Conservation (phyloP, 2,888 invertebrate genomes). For the Pedicia rivosa region DNA sequence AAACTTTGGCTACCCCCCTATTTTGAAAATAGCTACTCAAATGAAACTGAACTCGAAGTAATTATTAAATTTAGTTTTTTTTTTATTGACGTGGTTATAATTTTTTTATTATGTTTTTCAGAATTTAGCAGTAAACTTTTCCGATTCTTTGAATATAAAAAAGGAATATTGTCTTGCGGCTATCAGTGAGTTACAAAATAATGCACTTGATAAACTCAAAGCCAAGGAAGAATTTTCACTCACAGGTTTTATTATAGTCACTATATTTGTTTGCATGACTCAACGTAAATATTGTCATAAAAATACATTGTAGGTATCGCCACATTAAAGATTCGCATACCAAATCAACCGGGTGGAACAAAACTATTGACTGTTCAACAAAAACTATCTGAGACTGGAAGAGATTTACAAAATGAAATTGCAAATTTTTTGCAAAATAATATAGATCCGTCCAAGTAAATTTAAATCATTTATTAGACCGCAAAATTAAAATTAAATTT, state of each 20-base stretch:
- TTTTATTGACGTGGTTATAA: not conserved
- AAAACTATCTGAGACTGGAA: slow-evolving; percentile 35
- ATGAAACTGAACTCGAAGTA: slow-evolving; percentile 28
- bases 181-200: slow-evolving; percentile 44
- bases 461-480: no score
- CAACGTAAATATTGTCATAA: not conserved
- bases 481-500: no score
- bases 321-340: slow-evolving; percentile 50
- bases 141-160: slow-evolving; percentile 36
- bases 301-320: slow-evolving; percentile 41
- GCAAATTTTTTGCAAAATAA: slow-evolving; percentile 30
- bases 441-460: no score
- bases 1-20: slow-evolving; percentile 66
- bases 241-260: slow-evolving; percentile 26
- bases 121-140: slow-evolving; percentile 45
- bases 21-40: slow-evolving; percentile 32
- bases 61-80: slow-evolving; percentile 9
- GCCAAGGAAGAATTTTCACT: slow-evolving; percentile 50
- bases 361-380: slow-evolving; percentile 37
- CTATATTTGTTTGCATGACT: not conserved
- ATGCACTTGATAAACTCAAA: slow-evolving; percentile 54
- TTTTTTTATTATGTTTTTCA: slow-evolving; percentile 23
- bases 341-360: slow-evolving; percentile 35
- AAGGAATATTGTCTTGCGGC: slow-evolving; percentile 36
- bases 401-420: slow-evolving; percentile 38